phyloP scores from a whole-genome alignment of 2,113 vertebrate species.

The Bombycilla garrulus region DNA sequence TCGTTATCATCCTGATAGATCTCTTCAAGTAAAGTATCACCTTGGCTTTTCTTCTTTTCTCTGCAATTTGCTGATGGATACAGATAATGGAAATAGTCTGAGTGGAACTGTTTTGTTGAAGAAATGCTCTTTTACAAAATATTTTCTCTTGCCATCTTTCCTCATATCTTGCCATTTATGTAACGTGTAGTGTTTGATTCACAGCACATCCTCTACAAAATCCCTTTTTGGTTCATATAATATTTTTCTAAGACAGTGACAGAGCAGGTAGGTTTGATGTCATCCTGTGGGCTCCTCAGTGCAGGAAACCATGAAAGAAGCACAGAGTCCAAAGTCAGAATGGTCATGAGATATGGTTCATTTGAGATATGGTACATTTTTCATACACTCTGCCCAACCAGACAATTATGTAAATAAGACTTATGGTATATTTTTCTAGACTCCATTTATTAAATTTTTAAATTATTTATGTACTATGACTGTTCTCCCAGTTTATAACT shows the following conservation, averaged over 20 bases:
- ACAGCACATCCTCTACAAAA: not conserved
- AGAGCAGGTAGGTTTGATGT: not conserved
- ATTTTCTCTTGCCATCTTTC: not conserved
- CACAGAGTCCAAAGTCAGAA: not conserved
- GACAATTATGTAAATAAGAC: not conserved
- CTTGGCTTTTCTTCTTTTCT: not conserved
- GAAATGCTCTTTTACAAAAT: not conserved
- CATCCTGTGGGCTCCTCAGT: not conserved
- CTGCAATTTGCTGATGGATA: not conserved
- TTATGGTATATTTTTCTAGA: not conserved
- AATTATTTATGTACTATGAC: not conserved
- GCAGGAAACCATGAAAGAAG: not conserved
- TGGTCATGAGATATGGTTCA: not conserved
- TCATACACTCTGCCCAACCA: not conserved
- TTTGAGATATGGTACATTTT: not conserved
- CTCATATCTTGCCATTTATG: not conserved
- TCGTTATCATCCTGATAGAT: constrained; percentile 88
- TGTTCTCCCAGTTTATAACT: not conserved
- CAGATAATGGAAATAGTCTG: not conserved
- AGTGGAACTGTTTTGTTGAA: not conserved
- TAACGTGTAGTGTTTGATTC: not conserved
- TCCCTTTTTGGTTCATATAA: not conserved
- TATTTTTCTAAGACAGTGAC: not conserved
- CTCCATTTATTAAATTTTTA: not conserved
- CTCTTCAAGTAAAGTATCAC: constrained; percentile 86